phyloP scores from a whole-genome alignment of 1,140 invertebrate species.

The Hycleus phaleratus region DNA sequence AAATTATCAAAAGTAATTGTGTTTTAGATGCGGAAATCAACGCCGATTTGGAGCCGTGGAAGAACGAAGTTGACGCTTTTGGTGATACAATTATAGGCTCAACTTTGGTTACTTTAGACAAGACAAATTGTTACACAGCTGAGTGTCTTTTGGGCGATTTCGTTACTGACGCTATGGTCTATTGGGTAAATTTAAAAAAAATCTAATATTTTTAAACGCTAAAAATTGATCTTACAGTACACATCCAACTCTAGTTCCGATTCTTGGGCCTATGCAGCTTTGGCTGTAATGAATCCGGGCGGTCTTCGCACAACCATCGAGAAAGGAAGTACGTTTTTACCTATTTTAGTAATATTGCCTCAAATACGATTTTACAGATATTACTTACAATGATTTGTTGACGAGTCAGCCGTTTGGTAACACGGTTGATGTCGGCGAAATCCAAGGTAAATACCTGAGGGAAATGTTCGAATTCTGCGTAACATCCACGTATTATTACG shows the following conservation, averaged over 20 bases:
- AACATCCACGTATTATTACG: slow-evolving; percentile 27
- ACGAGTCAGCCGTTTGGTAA: slow-evolving; percentile 50
- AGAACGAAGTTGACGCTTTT: slow-evolving; percentile 48
- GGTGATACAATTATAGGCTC: slow-evolving; percentile 50
- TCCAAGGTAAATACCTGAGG: slow-evolving; percentile 45
- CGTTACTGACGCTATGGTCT: slow-evolving; percentile 63
- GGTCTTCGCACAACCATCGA: slow-evolving; percentile 56
- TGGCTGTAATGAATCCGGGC: slow-evolving; percentile 63
- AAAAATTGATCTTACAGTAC: slow-evolving; percentile 31
- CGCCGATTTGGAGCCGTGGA: slow-evolving; percentile 49
- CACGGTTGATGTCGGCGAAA: slow-evolving; percentile 46
- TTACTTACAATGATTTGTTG: slow-evolving; percentile 47
- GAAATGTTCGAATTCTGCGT: slow-evolving; percentile 43
- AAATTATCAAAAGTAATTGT: not conserved
- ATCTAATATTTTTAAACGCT: no score
- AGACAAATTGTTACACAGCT: slow-evolving; percentile 45
- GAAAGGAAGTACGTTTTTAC: slow-evolving; percentile 41
- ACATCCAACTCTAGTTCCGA: slow-evolving; percentile 34
- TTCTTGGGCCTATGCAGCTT: slow-evolving; percentile 59
- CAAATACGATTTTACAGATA: slow-evolving; percentile 26
- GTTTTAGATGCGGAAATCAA: slow-evolving; percentile 40
- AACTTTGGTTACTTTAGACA: slow-evolving; percentile 50
- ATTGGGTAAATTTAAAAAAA: slow-evolving; percentile 41
- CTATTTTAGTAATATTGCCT: not conserved
- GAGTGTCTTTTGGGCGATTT: slow-evolving; percentile 75